Evolutionary conservation across 2,113 vertebrate species (phyloP).

Genomic region (Misgurnus anguillicaudatus): DNA sequence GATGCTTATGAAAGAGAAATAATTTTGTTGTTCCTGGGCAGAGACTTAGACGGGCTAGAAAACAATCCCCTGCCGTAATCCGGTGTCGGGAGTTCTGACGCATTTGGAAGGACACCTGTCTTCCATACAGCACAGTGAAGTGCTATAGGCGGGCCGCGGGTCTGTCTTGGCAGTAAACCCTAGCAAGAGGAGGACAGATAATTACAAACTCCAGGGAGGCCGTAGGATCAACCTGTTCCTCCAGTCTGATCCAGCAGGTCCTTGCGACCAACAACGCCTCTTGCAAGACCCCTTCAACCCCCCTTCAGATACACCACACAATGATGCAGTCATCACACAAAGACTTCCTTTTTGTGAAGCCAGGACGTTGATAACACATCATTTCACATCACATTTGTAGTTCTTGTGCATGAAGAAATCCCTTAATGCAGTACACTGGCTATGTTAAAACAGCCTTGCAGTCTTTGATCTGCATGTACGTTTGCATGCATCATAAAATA

Average conservation of each 20-base stretch:
- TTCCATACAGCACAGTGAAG: slow-evolving; percentile 35
- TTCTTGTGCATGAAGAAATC: slow-evolving; percentile 29
- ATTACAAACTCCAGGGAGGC: slow-evolving; percentile 64
- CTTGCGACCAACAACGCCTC: slow-evolving; percentile 44
- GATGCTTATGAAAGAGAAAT: slow-evolving; percentile 30
- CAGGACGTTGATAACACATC: background rate
- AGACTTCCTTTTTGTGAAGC: background rate
- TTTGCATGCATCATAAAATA: background rate
- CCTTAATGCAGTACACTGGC: slow-evolving; percentile 8
- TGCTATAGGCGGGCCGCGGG: slow-evolving; percentile 21
- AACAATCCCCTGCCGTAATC: background rate
- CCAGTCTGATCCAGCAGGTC: slow-evolving; percentile 54
- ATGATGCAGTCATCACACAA: slow-evolving; percentile 25
- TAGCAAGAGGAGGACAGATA: slow-evolving; percentile 57
- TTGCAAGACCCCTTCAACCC: slow-evolving; percentile 5
- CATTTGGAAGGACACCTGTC: slow-evolving; percentile 58
- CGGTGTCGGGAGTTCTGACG: slow-evolving; percentile 31
- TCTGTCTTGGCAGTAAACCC: slow-evolving; percentile 52
- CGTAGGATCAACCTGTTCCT: slow-evolving; percentile 58
- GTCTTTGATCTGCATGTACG: background rate
- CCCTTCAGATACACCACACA: slow-evolving; percentile 10
- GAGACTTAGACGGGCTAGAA: background rate
- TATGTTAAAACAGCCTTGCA: background rate
- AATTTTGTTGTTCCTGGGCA: slow-evolving; percentile 22
- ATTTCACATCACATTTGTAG: slow-evolving; percentile 15